Base-by-base conservation (phyloP, 2,888 invertebrate species). In the Zootermopsis nevadensis region DNA sequence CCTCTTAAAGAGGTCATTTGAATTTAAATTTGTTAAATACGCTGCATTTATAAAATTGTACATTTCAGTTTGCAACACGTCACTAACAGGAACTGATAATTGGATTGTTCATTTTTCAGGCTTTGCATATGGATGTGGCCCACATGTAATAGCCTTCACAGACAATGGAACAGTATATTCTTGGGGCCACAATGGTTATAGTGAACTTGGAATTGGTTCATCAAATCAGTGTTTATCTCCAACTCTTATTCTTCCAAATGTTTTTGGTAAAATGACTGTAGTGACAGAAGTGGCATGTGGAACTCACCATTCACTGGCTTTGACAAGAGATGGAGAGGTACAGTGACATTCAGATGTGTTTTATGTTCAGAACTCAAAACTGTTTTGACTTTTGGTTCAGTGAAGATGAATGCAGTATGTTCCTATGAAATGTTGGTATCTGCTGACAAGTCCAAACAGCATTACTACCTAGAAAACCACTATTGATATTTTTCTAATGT, bases 151-250 rank as follows among this genome's bases (percentile, higher is more conserved):
- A 53, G 93, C 92, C 1, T 89, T 91, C 1, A 92, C 92, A 24
- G 88, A 89, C 85, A 89, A 88, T 83, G 93, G 93, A 35, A 90
- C 91, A 85, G 88, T 93, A 2, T 93, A 90, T 87, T 90, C 91
- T 72, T 93, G 92, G 93, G 93, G 93, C 10, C 91, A 92, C 87
- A 93, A 93, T 88, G 91, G 91, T 6, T 92, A 91, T 85, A 91
- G 91, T 86, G 92, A 93, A 88, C 87, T 93, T 15, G 92, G 92
- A 74, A 91, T 92, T 85, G 92, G 92, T 42, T 90, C 90, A 1
- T 90, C 91, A 2, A 91, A 90, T 86, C 92, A 91, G 86, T 90
- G 91, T 15, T 87, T 90, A 0, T 87, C 88, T 24, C 93, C 93
- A 0, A 88, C 89, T 1, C 87, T 89, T 53, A 89, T 93, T 60